Percentiles rank a stretch among this genome's conserved stretches.
Conservation (phyloP, 2,888 invertebrate genomes). For the Drosophila subsilvestris region DNA sequence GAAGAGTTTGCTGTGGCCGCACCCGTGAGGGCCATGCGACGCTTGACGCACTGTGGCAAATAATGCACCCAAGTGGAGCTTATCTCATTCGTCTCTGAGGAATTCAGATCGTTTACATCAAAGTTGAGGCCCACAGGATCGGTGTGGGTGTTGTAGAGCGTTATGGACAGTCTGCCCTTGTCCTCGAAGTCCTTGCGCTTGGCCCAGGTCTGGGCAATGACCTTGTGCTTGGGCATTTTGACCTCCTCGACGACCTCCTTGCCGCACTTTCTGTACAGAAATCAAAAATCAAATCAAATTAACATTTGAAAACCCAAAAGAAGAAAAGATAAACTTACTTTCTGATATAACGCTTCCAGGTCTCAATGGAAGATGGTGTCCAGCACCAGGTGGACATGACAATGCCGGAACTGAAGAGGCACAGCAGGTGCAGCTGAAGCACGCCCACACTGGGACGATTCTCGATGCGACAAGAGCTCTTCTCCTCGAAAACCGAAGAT, state of each 20-base stretch:
- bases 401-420: constrained; percentile 93
- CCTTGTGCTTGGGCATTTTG: constrained; percentile 92
- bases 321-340: constrained; percentile 85
- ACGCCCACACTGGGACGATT: constrained; percentile 92
- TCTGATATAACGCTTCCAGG: constrained; percentile 93
- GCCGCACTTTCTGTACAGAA: constrained; percentile 88
- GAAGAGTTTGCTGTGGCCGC: constrained; percentile 84
- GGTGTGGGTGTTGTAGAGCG: constrained; percentile 93
- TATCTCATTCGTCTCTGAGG: constrained; percentile 91
- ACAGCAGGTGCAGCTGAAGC: constrained; percentile 91
- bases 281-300: not conserved
- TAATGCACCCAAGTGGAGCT: constrained; percentile 97
- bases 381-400: constrained; percentile 97
- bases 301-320: not conserved
- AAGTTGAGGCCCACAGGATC: constrained; percentile 94
- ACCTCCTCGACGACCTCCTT: constrained; percentile 89
- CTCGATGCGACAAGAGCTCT: constrained; percentile 87
- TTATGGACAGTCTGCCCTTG: constrained; percentile 93
- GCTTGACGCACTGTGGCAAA: constrained; percentile 92
- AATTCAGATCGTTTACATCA: constrained; percentile 87
- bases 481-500: constrained; percentile 80
- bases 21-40: constrained; percentile 92
- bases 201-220: constrained; percentile 95
- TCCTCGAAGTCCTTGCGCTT: constrained; percentile 93
- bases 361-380: constrained; percentile 92